A percentile compares a stretch with the other conserved stretches of the same genome.
These are phyloP conservation scores for Odontomyia ornata DNA, from an alignment of 2,888 invertebrate species.

Conservation along the genomic window DNA sequence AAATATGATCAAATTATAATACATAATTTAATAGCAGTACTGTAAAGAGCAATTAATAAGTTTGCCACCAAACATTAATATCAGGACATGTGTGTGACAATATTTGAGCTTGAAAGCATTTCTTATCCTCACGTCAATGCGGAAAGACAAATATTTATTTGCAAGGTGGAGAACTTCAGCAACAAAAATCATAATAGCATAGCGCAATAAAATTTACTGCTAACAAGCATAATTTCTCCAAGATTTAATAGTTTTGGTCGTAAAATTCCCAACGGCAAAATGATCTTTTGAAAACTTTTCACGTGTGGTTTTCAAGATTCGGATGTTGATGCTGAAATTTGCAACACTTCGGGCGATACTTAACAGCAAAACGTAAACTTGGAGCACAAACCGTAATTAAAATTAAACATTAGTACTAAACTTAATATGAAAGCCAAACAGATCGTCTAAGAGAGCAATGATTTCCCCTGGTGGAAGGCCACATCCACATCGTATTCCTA, in stretches of 20 bases:
- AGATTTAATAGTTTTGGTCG: not conserved
- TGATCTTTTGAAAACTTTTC: not conserved
- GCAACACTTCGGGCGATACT: not conserved
- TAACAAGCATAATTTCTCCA: not conserved
- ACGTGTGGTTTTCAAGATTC: not conserved
- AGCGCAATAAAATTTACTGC: not conserved
- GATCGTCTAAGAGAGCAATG: not conserved
- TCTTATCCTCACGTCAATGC: too few species aligned
- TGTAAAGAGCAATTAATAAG: too few species aligned
- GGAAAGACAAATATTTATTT: not conserved
- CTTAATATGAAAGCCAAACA: not conserved
- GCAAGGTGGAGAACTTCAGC: not conserved
- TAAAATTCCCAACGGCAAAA: constrained; percentile 5
- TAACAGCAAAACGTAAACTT: not conserved
- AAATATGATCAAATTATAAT: not conserved
- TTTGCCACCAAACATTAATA: too few species aligned
- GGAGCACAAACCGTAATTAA: not conserved
- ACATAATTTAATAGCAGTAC: not conserved
- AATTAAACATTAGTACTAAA: not conserved
- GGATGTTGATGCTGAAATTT: too few species aligned
- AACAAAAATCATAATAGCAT: not conserved
- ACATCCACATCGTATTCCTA: too few species aligned
- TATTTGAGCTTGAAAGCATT: too few species aligned
- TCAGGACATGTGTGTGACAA: too few species aligned
- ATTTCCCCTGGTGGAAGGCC: not conserved